Evolutionary conservation across 2,888 invertebrate species (phyloP), one percentile per base, ranked within the genome.

Genomic region (Oscheius sp.): DNA sequence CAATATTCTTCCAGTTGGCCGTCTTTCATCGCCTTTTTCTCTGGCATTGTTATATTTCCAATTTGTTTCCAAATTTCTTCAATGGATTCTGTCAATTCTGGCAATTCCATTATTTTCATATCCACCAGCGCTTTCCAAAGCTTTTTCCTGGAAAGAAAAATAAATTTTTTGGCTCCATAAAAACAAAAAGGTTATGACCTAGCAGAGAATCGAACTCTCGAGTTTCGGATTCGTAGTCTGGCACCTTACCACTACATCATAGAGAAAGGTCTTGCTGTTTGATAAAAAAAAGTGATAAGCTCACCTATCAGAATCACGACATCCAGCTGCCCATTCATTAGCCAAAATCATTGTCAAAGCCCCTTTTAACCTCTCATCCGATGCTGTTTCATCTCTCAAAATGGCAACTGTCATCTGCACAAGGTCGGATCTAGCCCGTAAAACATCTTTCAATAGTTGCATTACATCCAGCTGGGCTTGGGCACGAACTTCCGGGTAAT

Each of bases 41-140:
- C 43, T 16, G 55, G 55, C 9, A 18, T 53, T 16, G 53, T 35
- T n/a, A 72, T 41, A 13, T 46, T 64, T 35, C 55, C 72, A 52
- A 72, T 35, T 23, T 49, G 27, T 6, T 21, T n/a, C 55, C 55
- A 64, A 27, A 72, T 52, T 3, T 27, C 12, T 16, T 64, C 64
- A 29, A 64, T 12, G n/a, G 27, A 27, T 27, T 64, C 72, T 2
- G 43, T 53, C 45, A 72, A 29, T 16, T 25, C 45, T 3, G 52
- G 52, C 25, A 18, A 18, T 16, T 72, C 72, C n/a, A 52, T 18
- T 64, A 72, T 72, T 55, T 63, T 64, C 41, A 64, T 64, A 12
- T 43, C 35, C 18, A 73, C 35, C 13, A 73, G 29, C 7, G 73
- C 68, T 27, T 66, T 56, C 73, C 73, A 73, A 1, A 73, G 58